Conservation (phyloP, 2,888 invertebrate species). For the Hololepta plana region DNA sequence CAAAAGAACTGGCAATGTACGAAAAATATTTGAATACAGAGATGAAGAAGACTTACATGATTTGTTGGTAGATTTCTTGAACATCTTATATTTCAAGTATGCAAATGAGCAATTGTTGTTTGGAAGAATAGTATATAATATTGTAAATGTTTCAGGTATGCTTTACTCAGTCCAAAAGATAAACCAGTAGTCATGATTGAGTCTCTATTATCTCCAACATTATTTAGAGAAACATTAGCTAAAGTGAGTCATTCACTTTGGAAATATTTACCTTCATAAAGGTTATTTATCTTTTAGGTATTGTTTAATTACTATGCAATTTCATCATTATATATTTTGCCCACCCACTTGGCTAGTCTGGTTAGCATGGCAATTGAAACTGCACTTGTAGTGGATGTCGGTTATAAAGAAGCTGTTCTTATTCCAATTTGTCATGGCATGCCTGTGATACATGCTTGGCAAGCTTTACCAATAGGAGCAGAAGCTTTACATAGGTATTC, state of each 20-base stretch:
- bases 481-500: constrained; percentile 51
- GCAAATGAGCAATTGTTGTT: constrained; percentile 1
- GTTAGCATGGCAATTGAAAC: constrained; percentile 68
- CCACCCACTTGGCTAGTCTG: constrained; percentile 68
- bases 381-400: constrained; percentile 74
- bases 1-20: constrained; percentile 37
- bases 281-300: constrained; percentile 14
- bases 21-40: constrained; percentile 45
- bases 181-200: constrained; percentile 83
- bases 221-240: constrained; percentile 73
- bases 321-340: constrained; percentile 39
- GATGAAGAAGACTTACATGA: constrained; percentile 59
- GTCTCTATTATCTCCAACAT: constrained; percentile 64
- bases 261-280: not conserved
- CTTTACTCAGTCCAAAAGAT: constrained; percentile 85
- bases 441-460: constrained; percentile 69
- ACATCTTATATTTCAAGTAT: constrained; percentile 75
- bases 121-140: constrained; percentile 6
- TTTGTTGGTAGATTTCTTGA: constrained; percentile 73
- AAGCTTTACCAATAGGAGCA: constrained; percentile 63
- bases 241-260: constrained; percentile 36
- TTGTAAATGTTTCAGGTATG: constrained; percentile 39
- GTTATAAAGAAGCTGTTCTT: constrained; percentile 64
- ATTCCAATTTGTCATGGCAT: constrained; percentile 77
- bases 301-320: constrained; percentile 88